Base-by-base conservation (phyloP, 2,888 invertebrate genomes). In the Chymomyza amoena region DNA sequence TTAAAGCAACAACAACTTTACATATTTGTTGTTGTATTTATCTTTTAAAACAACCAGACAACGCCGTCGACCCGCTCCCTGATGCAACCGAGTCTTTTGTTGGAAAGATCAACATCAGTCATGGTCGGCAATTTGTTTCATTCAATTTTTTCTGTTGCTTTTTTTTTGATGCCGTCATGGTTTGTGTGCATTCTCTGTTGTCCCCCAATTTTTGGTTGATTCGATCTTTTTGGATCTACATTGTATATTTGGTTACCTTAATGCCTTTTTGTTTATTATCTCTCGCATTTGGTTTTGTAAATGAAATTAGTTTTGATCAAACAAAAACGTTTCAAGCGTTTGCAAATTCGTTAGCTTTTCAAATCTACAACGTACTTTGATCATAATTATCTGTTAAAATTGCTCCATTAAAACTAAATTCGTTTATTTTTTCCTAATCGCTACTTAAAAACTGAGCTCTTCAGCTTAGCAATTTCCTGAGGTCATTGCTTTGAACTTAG, bases 81-180 rank as follows among this genome's bases (percentile, higher is more conserved):
- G 39, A 45, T 56, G 50, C 64, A 54, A 64, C 52, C 54, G 61
- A 54, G 39, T 39, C 62, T 66, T 66, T 73, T 77, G 64, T 54
- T 65, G 52, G 73, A 77, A 72, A 71, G 75, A 81, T 84, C 78
- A 75, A 67, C 82, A 81, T 82, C 73, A 81, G 86, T 85, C 85
- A 82, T 70, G 83, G 78, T 72, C 69, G 73, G 71, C 78, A 78
- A 80, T 83, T 84, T 69, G 75, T 84, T 74, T 64, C 77, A 71
- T 77, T 84, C 70, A 66, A 69, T 68, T 74, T 61, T 65, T 36
- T 32, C 25, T 45, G 4, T 45, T 0, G 39, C 16, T 36, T 45
- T 45, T 13, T 10, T 45, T 69, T 60, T 57, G 45, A 65, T 69
- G 75, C 64, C 69, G 66, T 75, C 75, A 75, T 70, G 75, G 52